These are phyloP conservation scores for Subacronicta megacephala DNA, from an alignment of 2,888 invertebrate genomes.

Conservation along the genomic window DNA sequence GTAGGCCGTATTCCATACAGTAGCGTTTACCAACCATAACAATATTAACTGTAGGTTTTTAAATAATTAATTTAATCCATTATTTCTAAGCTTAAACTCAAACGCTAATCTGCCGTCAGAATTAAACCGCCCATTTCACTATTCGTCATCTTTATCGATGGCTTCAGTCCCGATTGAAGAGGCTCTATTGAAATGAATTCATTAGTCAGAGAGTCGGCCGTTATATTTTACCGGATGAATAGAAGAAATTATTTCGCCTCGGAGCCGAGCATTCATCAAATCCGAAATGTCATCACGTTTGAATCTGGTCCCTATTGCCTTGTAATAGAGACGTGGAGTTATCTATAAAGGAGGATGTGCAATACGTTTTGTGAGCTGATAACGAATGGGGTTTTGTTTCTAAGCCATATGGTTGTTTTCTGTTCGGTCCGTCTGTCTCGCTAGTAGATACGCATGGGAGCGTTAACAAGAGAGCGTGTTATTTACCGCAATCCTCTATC, in stretches of 20 bases:
- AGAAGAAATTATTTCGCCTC: slow-evolving; percentile 78
- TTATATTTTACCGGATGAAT: slow-evolving; percentile 82
- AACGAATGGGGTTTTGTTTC: slow-evolving; percentile 56
- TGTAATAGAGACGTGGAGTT: slow-evolving; percentile 36
- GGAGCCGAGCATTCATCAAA: slow-evolving; percentile 71
- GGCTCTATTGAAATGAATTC: slow-evolving; percentile 78
- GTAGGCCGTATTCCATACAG: too few relatives aligned
- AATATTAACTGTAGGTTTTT: slow-evolving; percentile 2
- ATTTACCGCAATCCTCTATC: slow-evolving; percentile 27
- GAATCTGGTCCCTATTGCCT: slow-evolving; percentile 49
- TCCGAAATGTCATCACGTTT: slow-evolving; percentile 50
- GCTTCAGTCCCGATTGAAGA: slow-evolving; percentile 57
- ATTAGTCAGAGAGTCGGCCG: slow-evolving; percentile 74
- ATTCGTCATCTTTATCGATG: slow-evolving; percentile 65
- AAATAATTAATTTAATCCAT: slow-evolving; percentile 42
- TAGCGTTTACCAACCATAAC: slow-evolving; percentile 7
- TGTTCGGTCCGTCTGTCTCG: slow-evolving; percentile 38
- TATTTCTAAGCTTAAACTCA: slow-evolving; percentile 24
- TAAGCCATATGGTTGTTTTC: slow-evolving; percentile 57
- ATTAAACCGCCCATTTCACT: slow-evolving; percentile 50
- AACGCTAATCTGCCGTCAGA: slow-evolving; percentile 44
- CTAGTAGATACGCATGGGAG: slow-evolving; percentile 21
- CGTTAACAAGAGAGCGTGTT: slow-evolving; percentile 27
- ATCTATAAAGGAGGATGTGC: slow-evolving; percentile 23
- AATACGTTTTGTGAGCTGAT: slow-evolving; percentile 52